Evolutionary conservation across 1,140 invertebrate genomes (phyloP), one percentile per base, ranked within the genome.

Genomic region (Zeugodacus cucurbitae): DNA sequence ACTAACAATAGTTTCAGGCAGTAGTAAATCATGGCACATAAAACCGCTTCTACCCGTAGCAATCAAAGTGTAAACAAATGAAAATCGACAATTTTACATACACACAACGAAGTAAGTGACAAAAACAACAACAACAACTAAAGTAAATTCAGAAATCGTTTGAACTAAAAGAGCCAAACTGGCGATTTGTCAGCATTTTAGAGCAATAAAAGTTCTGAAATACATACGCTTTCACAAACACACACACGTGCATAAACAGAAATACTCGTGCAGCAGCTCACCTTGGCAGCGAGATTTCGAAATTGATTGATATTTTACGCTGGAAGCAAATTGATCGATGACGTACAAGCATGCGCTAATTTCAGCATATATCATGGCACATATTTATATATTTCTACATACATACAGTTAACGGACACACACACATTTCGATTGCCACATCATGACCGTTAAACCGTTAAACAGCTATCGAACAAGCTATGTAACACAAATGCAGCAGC

Each of bases 251-350:
- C 22, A 22, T 22, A n/a, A 0, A 78, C 34, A 11, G 6, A 78
- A 22, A 44, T n/a, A 78, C 7, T 20, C 6, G 20, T 22, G 14
- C 62, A 29, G 8, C 7, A n/a, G 58, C 17, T 22, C 34, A 82
- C 22, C 74, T 82, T 82, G 34, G 44, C 74, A 11, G 4, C 41
- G 74, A 82, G 41, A 26, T 26, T 82, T 29, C 10, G 37, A 82
- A 48, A 82, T 82, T 82, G 74, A 48, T 82, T 82, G 41, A 82
- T 48, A 82, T 82, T 82, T 82, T 44, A 26, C 74, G 41, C 41
- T n/a, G 2, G n/a, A 48, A 54, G 22, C 41, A 41, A 11, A 54
- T 48, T 82, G 74, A 82, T 82, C 74, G 74, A 82, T 82, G 74
- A 82, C 41, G 41, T 48, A 82, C 41, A 48, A 82, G 11, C 34